phyloP scores from a whole-genome alignment of 2,888 invertebrate species.

The Lepidocyrtoides sp. region DNA sequence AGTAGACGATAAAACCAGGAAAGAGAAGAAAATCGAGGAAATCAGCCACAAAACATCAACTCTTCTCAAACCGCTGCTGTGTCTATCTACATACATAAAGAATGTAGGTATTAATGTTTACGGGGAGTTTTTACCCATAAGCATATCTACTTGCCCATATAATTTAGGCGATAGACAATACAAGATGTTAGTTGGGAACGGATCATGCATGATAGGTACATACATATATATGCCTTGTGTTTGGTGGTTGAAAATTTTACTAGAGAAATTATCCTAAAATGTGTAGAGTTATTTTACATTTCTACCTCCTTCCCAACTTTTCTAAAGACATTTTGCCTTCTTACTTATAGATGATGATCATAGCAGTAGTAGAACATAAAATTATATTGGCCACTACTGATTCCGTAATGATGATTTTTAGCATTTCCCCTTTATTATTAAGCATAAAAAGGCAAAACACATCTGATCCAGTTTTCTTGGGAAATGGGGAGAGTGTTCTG shows the following conservation, averaged over 20 bases:
- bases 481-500: not conserved
- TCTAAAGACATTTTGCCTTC: not conserved
- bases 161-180: constrained; percentile 44
- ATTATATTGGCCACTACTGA: constrained; percentile 30
- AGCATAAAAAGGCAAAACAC: constrained; percentile 28
- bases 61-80: not conserved
- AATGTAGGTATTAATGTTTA: too few relatives aligned
- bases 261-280: constrained; percentile 47
- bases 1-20: constrained; percentile 14
- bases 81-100: not conserved
- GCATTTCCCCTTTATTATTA: constrained; percentile 25
- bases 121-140: too few relatives aligned
- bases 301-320: constrained; percentile 21
- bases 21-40: constrained; percentile 9
- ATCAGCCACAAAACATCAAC: constrained; percentile 48
- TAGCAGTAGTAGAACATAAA: constrained; percentile 1
- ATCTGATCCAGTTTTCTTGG: constrained; percentile 50
- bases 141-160: not conserved
- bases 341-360: not conserved
- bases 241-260: constrained; percentile 38
- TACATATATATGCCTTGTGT: constrained; percentile 34
- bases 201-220: too few relatives aligned
- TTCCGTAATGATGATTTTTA: constrained; percentile 17
- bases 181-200: too few relatives aligned
- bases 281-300: constrained; percentile 17